These are phyloP conservation scores for Drosophila kanapiae DNA, from an alignment of 1,140 invertebrate species.

Conservation along the genomic window DNA sequence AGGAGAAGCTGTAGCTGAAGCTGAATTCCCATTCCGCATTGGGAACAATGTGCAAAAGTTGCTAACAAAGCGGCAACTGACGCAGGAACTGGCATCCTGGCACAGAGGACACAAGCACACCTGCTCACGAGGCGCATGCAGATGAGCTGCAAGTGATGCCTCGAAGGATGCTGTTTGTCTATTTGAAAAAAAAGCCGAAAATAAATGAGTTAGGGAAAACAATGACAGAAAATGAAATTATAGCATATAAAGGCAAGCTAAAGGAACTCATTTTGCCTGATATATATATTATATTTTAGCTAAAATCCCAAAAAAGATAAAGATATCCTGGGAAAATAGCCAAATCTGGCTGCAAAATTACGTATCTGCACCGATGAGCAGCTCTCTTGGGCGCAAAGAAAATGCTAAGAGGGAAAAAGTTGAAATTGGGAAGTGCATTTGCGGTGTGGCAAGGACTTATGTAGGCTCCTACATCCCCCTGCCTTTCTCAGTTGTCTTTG, in stretches of 20 bases:
- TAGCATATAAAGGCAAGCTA: neutral
- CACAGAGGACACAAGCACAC: constrained; percentile 30
- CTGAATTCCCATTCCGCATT: constrained; percentile 55
- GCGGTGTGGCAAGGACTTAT: constrained; percentile 65
- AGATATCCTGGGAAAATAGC: neutral
- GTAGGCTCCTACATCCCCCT: constrained; percentile 8
- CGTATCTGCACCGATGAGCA: neutral
- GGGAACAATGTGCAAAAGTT: constrained; percentile 71
- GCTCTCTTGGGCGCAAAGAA: constrained; percentile 37
- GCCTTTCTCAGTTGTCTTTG: constrained; percentile 28
- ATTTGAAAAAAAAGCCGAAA: neutral
- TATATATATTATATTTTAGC: neutral
- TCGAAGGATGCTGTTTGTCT: neutral
- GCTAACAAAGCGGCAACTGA: constrained; percentile 64
- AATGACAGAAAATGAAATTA: too few relatives aligned
- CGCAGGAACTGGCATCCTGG: constrained; percentile 30
- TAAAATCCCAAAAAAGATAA: too few relatives aligned
- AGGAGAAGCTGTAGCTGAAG: constrained; percentile 38
- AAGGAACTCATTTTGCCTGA: too few relatives aligned
- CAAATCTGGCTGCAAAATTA: neutral
- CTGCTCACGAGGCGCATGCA: constrained; percentile 51
- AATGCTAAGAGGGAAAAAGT: constrained; percentile 46
- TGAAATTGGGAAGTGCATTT: constrained; percentile 74
- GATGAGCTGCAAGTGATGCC: constrained; percentile 43
- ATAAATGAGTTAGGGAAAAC: neutral